A percentile compares a stretch with the other conserved stretches of the same genome.
These are phyloP conservation scores for Alviniconcha marisindica DNA, from an alignment of 1,140 invertebrate genomes.

Conservation along the genomic window DNA sequence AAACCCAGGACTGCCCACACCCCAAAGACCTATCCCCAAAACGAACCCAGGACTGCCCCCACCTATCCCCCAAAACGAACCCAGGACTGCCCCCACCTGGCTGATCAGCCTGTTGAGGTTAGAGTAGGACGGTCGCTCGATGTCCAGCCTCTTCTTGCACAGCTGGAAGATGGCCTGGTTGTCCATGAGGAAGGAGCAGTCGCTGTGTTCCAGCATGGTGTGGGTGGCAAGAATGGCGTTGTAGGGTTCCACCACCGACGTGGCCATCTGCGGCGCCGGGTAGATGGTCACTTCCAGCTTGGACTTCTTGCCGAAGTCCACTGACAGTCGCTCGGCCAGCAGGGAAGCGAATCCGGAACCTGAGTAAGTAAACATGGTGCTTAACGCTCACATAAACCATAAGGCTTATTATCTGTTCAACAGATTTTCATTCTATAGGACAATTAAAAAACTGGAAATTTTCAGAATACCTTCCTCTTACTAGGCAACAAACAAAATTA, in stretches of 20 bases:
- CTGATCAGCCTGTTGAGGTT: conserved; percentile 72
- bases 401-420: too few species aligned
- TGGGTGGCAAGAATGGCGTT: conserved; percentile 66
- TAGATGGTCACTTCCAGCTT: conserved; percentile 76
- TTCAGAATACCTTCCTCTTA: too few species aligned
- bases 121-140: conserved; percentile 80
- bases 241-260: conserved; percentile 68
- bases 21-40: too few species aligned
- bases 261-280: conserved; percentile 78
- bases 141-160: conserved; percentile 83
- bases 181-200: conserved; percentile 72
- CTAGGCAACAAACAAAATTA: too few species aligned
- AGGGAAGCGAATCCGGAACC: conserved; percentile 62
- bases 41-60: too few species aligned
- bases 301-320: conserved; percentile 92
- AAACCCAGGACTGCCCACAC: not conserved
- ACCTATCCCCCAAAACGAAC: too few species aligned
- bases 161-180: conserved; percentile 72
- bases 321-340: conserved; percentile 71
- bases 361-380: conserved; percentile 9
- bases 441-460: too few species aligned
- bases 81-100: conserved; percentile 33
- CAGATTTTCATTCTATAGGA: too few species aligned
- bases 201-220: conserved; percentile 66
- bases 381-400: too few species aligned